Percentiles rank a stretch among this genome's conserved stretches.
Evolutionary conservation across 2,113 vertebrate genomes (phyloP).

Genomic region (Equus quagga): DNA sequence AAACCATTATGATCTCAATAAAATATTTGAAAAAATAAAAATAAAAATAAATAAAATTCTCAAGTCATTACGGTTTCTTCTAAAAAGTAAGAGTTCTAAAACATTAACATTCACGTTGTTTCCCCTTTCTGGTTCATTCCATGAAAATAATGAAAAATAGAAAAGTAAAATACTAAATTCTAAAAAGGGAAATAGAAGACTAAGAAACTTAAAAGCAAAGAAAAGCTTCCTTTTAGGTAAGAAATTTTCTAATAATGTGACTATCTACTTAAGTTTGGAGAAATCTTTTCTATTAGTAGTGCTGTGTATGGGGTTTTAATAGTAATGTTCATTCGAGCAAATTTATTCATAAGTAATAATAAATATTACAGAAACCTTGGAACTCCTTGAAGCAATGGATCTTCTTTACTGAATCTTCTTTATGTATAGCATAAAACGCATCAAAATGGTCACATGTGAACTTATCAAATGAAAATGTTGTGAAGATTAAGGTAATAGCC

Average conservation of each 20-base stretch:
- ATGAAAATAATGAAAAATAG: neutral
- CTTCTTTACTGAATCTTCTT: neutral
- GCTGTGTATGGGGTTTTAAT: neutral
- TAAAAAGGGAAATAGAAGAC: neutral
- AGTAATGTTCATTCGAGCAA: neutral
- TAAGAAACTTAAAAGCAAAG: neutral
- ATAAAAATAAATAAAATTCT: too few relatives aligned
- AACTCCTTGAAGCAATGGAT: neutral
- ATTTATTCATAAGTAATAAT: neutral
- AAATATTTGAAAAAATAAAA: too few relatives aligned
- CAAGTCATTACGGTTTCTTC: neutral
- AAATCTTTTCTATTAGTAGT: slow-evolving; percentile 9
- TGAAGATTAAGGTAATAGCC: slow-evolving; percentile 18
- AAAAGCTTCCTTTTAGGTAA: neutral
- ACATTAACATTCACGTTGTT: neutral
- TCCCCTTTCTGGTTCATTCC: neutral
- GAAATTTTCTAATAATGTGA: slow-evolving; percentile 18
- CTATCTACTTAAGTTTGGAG: neutral
- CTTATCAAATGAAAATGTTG: slow-evolving; percentile 24
- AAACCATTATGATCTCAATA: too few relatives aligned
- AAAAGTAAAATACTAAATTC: neutral
- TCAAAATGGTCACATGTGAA: neutral
- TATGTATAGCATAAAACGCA: slow-evolving; percentile 5
- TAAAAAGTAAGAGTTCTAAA: slow-evolving; percentile 12
- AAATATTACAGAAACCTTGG: neutral